Evolutionary conservation across 2,113 vertebrate species (phyloP), one percentile per base, ranked within the genome.

Genomic region (Scartelaos histophorus): DNA sequence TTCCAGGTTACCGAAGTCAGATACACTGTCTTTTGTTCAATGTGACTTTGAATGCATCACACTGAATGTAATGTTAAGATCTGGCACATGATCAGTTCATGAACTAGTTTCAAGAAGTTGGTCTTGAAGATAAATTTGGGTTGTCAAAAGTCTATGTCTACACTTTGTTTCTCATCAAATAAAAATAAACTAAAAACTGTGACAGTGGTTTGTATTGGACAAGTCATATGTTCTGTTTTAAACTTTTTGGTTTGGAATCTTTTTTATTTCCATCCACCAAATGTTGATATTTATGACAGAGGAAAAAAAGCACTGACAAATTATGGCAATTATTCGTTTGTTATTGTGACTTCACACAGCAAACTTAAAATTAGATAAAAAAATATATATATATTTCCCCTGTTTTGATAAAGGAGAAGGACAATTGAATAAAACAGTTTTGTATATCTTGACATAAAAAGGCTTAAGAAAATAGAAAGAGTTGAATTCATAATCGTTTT

Each of bases 1-100:
- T 64, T 38, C 16, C 60, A 64, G 29, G 66, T 76, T 74, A 71
- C 67, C 62, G 54, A 76, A 51, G 66, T 79, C 67, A 46, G 51
- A 82, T 73, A 70, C 83, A 82, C 86, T 87, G 89, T 88, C 82
- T 90, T 80, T 71, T 54, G 73, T 22, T 54, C 22, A 11, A 43
- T 64, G 17, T 17, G 60, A n/a, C 60, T 38, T n/a, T 38, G 17
- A n/a, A 38, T n/a, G 3, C 0, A 64, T 62, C 57, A 60, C 24
- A 25, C 11, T 15, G 25, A 61, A 61, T 17, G 58, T 34, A 61
- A 34, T 34, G 5, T 34, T 17, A 29, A 34, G 57, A 38, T 7
- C 61, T 43, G 16, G 6, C 34, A 13, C 15, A 7, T 25, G 25
- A 17, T 34, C 25, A 29, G 56, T 13, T 24, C 12, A 25, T 25